Conservation (phyloP, 2,888 invertebrate genomes). For the Spodoptera picta region DNA sequence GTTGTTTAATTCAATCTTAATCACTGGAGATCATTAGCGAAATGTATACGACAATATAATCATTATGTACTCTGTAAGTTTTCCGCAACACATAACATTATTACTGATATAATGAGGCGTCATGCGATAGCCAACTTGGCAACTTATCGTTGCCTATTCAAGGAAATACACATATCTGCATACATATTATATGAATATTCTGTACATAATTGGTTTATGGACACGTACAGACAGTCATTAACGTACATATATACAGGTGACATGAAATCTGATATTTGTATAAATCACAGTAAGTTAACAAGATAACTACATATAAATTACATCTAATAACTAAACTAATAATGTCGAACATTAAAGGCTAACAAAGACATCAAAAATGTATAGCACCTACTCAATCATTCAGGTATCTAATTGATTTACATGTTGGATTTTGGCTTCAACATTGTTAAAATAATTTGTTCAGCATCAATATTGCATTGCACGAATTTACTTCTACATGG, state of each 20-base stretch:
- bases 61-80: not conserved
- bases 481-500: no score
- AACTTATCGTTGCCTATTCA: constrained; percentile 1
- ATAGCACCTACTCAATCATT: no score
- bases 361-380: no score
- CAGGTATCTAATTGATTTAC: no score
- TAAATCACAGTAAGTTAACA: constrained; percentile 20
- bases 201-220: not conserved
- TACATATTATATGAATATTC: constrained; percentile 4
- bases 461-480: no score
- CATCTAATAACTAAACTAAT: no score
- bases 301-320: constrained; percentile 7
- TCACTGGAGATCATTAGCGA: constrained; percentile 4
- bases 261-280: constrained; percentile 21
- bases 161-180: constrained; percentile 8
- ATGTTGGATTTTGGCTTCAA: no score
- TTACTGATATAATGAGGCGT: constrained; percentile 9
- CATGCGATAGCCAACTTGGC: constrained; percentile 1
- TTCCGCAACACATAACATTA: constrained; percentile 11
- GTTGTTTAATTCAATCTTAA: constrained; percentile 3
- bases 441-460: no score
- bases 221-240: constrained; percentile 15
- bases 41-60: not conserved
- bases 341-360: not conserved
- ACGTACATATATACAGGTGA: constrained; percentile 7